Evolutionary conservation across 2,797 vertebrate species (phyloP).

Genomic region (Pelodytes ibericus): DNA sequence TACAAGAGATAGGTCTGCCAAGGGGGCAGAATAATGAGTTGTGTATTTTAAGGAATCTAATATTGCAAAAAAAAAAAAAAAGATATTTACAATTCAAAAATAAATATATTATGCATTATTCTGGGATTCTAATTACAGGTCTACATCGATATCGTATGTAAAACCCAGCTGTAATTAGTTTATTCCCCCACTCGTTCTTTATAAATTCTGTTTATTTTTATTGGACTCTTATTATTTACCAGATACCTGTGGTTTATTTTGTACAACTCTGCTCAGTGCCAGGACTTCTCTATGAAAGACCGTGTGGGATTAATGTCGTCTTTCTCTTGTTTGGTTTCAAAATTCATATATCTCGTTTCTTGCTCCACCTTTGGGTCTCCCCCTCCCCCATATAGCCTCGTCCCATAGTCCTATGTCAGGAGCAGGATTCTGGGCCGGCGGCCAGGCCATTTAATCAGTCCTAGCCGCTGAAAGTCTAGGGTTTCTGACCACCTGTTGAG

Average conservation of each 20-base stretch:
- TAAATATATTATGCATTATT: too few relatives aligned
- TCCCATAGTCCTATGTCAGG: conserved; percentile 21
- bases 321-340: conserved; percentile 6
- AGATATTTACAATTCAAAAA: too few relatives aligned
- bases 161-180: conserved; percentile 10
- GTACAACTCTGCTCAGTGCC: too few relatives aligned
- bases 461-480: conserved; percentile 49
- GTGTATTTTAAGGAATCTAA: too few relatives aligned
- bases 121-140: conserved; percentile 21
- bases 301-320: conserved; percentile 1
- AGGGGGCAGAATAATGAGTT: too few relatives aligned
- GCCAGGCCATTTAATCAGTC: conserved; percentile 61
- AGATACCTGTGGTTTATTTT: not conserved
- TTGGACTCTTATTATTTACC: not conserved
- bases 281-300: too few relatives aligned
- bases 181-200: not conserved
- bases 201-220: not conserved
- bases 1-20: too few relatives aligned
- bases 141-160: conserved; percentile 8
- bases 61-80: too few relatives aligned
- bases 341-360: conserved; percentile 11
- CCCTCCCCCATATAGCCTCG: conserved; percentile 12
- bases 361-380: not conserved
- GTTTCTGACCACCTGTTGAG: conserved; percentile 57
- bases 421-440: conserved; percentile 52